Base-by-base conservation (phyloP, 2,797 vertebrate genomes). In the Galagoides demidoff region DNA sequence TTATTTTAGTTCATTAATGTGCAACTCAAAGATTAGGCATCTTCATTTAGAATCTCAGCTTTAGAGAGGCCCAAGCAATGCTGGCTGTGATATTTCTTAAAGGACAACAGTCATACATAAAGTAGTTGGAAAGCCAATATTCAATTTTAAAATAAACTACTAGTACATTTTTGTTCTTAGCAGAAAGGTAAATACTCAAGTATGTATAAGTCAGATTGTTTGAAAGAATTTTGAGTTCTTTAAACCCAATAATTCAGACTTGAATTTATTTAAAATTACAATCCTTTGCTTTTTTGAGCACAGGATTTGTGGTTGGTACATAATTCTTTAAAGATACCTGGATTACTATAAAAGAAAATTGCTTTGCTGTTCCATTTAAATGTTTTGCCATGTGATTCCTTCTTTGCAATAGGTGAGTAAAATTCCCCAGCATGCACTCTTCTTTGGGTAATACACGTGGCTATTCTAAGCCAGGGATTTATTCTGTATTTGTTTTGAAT, bases 221-320 rank as follows among this genome's bases (percentile, higher is more conserved):
- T 81, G 68, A 89, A 93, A 68, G 27, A 61, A 76, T 87, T 92
- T 93, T 89, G 31, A 61, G 61, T 96, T 89, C 49, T 88, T 63
- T 59, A 85, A 95, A 76, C n/a, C 76, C 27, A 78, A 63, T 73
- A 94, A 81, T 77, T 45, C 31, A 66, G 85, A 88, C 70, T 23
- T 63, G 8, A 76, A 68, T 66, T 87, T 95, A 68, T 74, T 95
- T 90, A 68, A 85, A 84, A 39, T 89, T 81, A 89, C 89, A 94
- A 86, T 83, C 9, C 16, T 55, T 89, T 78, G 22, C 78, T 87
- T 88, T 89, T 89, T 63, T 57, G 27, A 95, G 49, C 37, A 92
- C 76, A 90, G 83, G 89, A 66, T 86, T 59, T 95, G 20, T 77
- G 61, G 45, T 89, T 85, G 49, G n/a, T 74, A 85, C 66, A 29